These are phyloP conservation scores for Zaprionus camerounensis DNA, from an alignment of 1,140 invertebrate species.

Conservation along the genomic window DNA sequence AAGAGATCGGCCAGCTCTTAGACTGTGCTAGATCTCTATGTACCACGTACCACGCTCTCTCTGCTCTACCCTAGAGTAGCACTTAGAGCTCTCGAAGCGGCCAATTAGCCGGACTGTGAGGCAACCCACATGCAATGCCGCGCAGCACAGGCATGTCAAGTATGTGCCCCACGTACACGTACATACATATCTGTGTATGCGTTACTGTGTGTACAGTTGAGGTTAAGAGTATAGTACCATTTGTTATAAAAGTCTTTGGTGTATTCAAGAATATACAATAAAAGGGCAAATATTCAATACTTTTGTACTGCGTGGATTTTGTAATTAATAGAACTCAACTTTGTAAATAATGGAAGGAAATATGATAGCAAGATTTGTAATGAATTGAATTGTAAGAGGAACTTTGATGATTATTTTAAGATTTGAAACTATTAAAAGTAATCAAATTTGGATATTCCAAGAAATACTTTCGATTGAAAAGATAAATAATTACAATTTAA, in stretches of 20 bases:
- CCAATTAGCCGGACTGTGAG: slow-evolving; percentile 45
- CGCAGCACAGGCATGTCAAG: slow-evolving; percentile 13
- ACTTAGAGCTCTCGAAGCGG: slow-evolving; percentile 41
- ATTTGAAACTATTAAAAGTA: too few species aligned
- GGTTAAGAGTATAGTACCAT: background rate
- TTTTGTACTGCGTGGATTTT: too few species aligned
- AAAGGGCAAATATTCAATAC: too few species aligned
- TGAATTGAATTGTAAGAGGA: too few species aligned
- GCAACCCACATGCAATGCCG: slow-evolving; percentile 20
- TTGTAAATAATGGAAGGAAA: too few species aligned
- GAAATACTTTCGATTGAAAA: too few species aligned
- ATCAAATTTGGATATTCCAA: too few species aligned
- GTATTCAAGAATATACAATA: too few species aligned
- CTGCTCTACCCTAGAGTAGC: background rate
- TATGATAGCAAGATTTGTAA: too few species aligned
- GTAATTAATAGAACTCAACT: too few species aligned
- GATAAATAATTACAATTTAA: too few species aligned
- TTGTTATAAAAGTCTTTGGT: background rate
- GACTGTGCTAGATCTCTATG: slow-evolving; percentile 10
- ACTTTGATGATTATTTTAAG: too few species aligned
- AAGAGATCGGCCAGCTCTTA: slow-evolving; percentile 17
- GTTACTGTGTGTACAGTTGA: background rate
- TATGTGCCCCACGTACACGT: slow-evolving; percentile 20
- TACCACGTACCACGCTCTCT: background rate
- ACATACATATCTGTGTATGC: background rate